Base-by-base conservation (phyloP, 2,113 vertebrate species). In the Taurulus bubalis region DNA sequence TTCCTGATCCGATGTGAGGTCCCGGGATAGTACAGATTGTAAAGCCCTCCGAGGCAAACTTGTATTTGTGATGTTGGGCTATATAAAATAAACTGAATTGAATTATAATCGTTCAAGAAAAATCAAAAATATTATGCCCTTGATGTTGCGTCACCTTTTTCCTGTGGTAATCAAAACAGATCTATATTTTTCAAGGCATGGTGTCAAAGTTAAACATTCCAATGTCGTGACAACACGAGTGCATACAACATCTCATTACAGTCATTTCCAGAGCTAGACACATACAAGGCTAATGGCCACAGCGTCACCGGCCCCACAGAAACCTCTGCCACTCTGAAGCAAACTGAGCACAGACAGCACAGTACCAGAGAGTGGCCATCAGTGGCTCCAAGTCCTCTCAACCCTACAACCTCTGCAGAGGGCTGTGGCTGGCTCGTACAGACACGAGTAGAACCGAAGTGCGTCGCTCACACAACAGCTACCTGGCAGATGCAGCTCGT, bases 231-330 rank as follows among this genome's bases (percentile, higher is more conserved):
- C 42, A 45, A 45, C 14, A 45, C 14, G 8, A 11, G 64, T 66
- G 49, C 79, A 84, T 58, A 66, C 56, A 78, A 65, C 63, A 65
- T 16, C 68, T 79, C 60, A 77, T 56, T 66, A 42, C 32, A 72
- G 34, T 85, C 5, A 51, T 47, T 68, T 72, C 53, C 47, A 70
- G 34, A 16, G 16, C 38, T 65, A 74, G 36, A 83, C 62, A 47
- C 34, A n/a, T n/a, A 79, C 47, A 8, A 30, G 30, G 26, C 60
- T 81, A 79, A 79, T 72, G 40, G 66, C 67, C 81, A 56, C 70
- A 73, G 38, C 71, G 72, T 51, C 56, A 12, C 22, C 47, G 12
- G 56, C 22, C 8, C 22, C 38, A 47, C 47, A 59, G 38, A 7
- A 64, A 20, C 28, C 24, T 24, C 26, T 34, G 58, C 28, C 75